Base-by-base conservation (phyloP, 2,113 vertebrate genomes). In the Nanorana parkeri region DNA sequence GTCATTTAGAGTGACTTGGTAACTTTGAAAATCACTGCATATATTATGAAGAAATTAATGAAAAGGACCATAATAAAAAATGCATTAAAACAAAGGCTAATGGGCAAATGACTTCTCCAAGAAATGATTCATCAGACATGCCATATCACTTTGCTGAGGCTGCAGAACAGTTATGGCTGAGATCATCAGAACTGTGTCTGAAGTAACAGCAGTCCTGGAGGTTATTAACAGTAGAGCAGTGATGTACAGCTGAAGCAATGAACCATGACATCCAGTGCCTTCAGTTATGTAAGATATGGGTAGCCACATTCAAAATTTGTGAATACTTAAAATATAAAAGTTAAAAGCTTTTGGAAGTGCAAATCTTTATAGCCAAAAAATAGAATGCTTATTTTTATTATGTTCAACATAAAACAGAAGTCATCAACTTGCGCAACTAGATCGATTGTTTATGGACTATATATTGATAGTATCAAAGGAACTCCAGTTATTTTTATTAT, bases 31-130 rank as follows among this genome's bases (percentile, higher is more conserved):
- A 55, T 63, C 54, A 56, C 60, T 74, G 60, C 51, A 75, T 76
- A 58, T 64, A 76, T 83, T 83, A 66, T 68, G 63, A 60, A 54
- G 63, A 76, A 76, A 83, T 74, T 83, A 83, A 76, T 68, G 64
- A 75, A 83, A 83, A 83, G 51, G 52, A 83, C 66, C 68, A 72
- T 61, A 83, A 83, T 83, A 83, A 83, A 83, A 83, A 83, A 83
- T 83, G 64, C 80, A 83, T 83, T 83, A 83, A 76, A 83, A 74
- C 64, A 83, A 83, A 76, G 23, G 80, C 71, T 83, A 83, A 83
- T 83, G 80, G 80, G 71, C 64, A 83, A 83, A 83, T 76, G 80
- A 76, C 80, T 83, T 76, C 63, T 76, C 80, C 63, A 68, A 83
- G 80, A 76, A 83, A 58, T 83, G 80, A 83, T 83, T 83, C 71